phyloP scores from a whole-genome alignment of 2,888 invertebrate genomes.

The Epinotia ramella region DNA sequence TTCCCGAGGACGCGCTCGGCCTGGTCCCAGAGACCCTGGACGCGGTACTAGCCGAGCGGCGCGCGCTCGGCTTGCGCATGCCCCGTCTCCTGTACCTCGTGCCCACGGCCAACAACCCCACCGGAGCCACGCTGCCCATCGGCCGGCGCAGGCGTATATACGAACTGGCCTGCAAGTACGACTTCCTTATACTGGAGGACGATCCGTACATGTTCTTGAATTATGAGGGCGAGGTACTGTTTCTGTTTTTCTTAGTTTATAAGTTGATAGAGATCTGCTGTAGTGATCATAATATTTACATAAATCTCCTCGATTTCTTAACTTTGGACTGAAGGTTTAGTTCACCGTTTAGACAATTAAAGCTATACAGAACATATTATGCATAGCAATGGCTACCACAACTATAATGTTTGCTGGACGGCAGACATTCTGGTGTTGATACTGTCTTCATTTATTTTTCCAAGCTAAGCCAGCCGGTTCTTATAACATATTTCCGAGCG shows the following conservation, averaged over 20 bases:
- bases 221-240: slow-evolving; percentile 81
- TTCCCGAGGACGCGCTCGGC: slow-evolving; percentile 89
- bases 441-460: too few species aligned
- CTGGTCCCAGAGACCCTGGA: slow-evolving; percentile 86
- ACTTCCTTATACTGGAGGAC: slow-evolving; percentile 92
- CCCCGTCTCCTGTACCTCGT: slow-evolving; percentile 90
- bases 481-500: too few species aligned
- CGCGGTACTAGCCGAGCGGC: slow-evolving; percentile 79
- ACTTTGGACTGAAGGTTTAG: too few species aligned
- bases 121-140: slow-evolving; percentile 88
- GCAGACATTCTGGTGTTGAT: too few species aligned
- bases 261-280: too few species aligned
- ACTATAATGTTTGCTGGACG: too few species aligned
- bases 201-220: slow-evolving; percentile 93
- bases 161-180: slow-evolving; percentile 89
- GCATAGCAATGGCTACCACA: too few species aligned
- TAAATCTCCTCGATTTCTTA: slow-evolving; percentile 57
- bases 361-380: too few species aligned
- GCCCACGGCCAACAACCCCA: slow-evolving; percentile 92
- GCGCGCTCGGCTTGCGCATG: slow-evolving; percentile 82
- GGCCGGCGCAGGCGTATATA: slow-evolving; percentile 89
- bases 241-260: background rate
- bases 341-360: too few species aligned
- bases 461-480: too few species aligned
- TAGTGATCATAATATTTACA: background rate